Evolutionary conservation across 2,797 vertebrate genomes (phyloP).

Genomic region (Rhabdophis nuchalis): DNA sequence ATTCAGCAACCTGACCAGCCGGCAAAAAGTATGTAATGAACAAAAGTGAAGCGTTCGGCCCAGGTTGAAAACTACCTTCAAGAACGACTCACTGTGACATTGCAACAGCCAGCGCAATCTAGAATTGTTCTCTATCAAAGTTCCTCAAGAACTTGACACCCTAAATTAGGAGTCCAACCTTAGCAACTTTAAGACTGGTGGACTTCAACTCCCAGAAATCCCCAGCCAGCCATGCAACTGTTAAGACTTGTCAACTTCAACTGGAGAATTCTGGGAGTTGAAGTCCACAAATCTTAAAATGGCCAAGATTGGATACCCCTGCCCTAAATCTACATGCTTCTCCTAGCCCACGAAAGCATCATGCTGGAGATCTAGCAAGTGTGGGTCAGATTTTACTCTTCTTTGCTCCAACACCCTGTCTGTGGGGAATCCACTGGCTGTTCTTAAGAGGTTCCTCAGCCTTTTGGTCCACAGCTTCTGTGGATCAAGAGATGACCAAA

Average conservation of each 20-base stretch:
- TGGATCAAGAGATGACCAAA: background rate
- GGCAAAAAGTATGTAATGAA: background rate
- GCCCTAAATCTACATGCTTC: too few species aligned
- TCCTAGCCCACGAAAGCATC: background rate
- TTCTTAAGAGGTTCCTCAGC: background rate
- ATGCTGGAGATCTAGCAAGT: background rate
- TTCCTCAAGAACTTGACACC: background rate
- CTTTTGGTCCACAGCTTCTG: background rate
- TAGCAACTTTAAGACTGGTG: too few species aligned
- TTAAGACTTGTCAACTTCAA: too few species aligned
- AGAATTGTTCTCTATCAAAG: background rate
- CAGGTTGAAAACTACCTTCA: background rate
- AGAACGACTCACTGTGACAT: background rate
- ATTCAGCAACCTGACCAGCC: background rate
- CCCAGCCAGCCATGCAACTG: too few species aligned
- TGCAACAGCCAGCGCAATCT: background rate
- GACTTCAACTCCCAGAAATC: too few species aligned
- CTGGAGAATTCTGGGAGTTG: too few species aligned
- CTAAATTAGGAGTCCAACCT: background rate
- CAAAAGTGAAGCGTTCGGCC: background rate
- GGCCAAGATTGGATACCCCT: too few species aligned
- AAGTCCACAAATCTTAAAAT: too few species aligned
- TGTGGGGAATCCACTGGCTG: background rate
- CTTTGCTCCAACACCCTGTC: background rate
- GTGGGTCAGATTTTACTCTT: too few species aligned